Conservation (phyloP, 2,113 vertebrate species). For the Petrocephalus zakoni region DNA sequence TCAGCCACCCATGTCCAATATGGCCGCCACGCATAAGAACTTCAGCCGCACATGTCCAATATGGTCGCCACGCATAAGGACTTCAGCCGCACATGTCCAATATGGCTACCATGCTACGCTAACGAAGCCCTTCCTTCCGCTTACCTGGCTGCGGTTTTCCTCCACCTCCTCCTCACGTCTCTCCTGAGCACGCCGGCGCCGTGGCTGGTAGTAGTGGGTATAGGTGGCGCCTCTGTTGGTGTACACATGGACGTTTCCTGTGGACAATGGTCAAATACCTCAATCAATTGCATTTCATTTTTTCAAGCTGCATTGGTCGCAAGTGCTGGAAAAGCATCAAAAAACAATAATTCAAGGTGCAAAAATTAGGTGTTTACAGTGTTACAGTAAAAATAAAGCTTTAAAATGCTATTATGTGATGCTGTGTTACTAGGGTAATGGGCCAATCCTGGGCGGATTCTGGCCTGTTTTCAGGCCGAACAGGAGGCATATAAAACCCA, state of each 20-base stretch:
- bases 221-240: constrained; percentile 68
- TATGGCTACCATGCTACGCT: background rate
- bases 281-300: background rate
- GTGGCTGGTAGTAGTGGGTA: constrained; percentile 67
- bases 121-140: background rate
- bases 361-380: background rate
- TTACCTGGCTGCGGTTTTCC: constrained; percentile 64
- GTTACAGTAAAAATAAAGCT: background rate
- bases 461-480: background rate
- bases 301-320: background rate
- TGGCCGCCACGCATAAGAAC: background rate
- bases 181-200: constrained; percentile 61
- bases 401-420: background rate
- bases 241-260: constrained; percentile 71
- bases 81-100: background rate
- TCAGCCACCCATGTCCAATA: background rate
- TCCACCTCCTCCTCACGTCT: constrained; percentile 65
- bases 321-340: background rate
- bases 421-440: background rate
- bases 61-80: background rate
- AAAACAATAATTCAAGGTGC: background rate
- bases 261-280: background rate
- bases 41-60: background rate
- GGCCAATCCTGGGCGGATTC: background rate
- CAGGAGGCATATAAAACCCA: background rate